Evolutionary conservation across 1,140 invertebrate genomes (phyloP).

Genomic region (Drosophila oshimai): DNA sequence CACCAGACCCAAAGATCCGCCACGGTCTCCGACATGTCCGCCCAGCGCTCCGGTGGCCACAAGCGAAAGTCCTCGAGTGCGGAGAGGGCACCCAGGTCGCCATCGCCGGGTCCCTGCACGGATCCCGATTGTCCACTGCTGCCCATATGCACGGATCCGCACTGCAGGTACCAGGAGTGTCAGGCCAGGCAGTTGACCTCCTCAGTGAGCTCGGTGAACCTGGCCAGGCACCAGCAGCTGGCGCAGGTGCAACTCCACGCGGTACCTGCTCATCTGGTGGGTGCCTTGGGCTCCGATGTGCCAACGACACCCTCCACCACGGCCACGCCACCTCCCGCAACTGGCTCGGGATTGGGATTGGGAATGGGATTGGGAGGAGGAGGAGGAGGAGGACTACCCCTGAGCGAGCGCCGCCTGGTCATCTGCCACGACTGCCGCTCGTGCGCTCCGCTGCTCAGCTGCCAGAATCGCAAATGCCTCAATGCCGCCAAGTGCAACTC

Average conservation of each 20-base stretch:
- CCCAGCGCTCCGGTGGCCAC: slow-evolving; percentile 49
- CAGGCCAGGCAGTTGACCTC: slow-evolving; percentile 62
- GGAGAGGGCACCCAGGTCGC: slow-evolving; percentile 71
- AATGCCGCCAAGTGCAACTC: slow-evolving; percentile 82
- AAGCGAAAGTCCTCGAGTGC: slow-evolving; percentile 81
- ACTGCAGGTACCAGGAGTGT: slow-evolving; percentile 77
- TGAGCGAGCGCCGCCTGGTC: slow-evolving; percentile 59
- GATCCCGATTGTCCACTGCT: slow-evolving; percentile 80
- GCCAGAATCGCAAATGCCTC: slow-evolving; percentile 82
- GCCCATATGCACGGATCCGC: slow-evolving; percentile 82
- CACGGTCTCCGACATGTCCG: slow-evolving; percentile 81
- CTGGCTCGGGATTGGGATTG: not conserved
- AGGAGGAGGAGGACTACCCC: not conserved
- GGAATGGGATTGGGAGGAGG: not conserved
- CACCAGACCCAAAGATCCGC: slow-evolving; percentile 82
- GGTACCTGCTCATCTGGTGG: slow-evolving; percentile 64
- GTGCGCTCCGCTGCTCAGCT: slow-evolving; percentile 71
- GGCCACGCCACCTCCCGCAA: slow-evolving; percentile 56
- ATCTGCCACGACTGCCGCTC: slow-evolving; percentile 80
- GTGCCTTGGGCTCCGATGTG: slow-evolving; percentile 56
- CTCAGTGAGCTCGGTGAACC: slow-evolving; percentile 69
- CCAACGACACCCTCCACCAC: slow-evolving; percentile 71
- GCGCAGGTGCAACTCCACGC: slow-evolving; percentile 77
- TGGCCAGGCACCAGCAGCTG: slow-evolving; percentile 72
- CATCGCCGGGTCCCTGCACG: slow-evolving; percentile 76